A percentile compares a stretch with the other conserved stretches of the same genome.
Evolutionary conservation across 2,888 invertebrate species (phyloP).

Genomic region (Drosophila imparisetae): DNA sequence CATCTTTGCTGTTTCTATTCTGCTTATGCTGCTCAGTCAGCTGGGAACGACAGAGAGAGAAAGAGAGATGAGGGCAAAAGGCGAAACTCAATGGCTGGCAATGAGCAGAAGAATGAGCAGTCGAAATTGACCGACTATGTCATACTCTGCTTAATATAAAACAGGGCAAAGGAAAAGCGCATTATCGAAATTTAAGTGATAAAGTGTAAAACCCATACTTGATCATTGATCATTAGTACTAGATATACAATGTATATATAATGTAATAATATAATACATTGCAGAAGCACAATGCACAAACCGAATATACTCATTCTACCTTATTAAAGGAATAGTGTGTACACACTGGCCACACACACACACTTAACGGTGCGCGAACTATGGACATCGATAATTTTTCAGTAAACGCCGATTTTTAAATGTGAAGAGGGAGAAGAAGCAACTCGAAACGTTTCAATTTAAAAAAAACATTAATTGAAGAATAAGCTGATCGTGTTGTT

Average conservation of each 20-base stretch:
- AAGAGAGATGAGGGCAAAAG: not conserved
- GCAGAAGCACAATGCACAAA: not conserved
- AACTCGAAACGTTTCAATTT: not conserved
- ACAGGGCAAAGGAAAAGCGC: not conserved
- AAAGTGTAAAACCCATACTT: not conserved
- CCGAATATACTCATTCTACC: not conserved
- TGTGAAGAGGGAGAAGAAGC: not conserved
- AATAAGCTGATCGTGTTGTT: not conserved
- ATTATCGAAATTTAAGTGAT: not conserved
- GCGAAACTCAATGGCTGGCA: constrained; percentile 40
- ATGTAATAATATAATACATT: not conserved
- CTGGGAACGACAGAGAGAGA: constrained; percentile 28
- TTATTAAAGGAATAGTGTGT: not conserved
- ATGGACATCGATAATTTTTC: not conserved
- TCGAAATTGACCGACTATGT: not conserved
- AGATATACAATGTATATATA: not conserved
- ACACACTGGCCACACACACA: constrained; percentile 16
- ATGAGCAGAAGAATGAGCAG: not conserved
- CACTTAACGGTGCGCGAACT: not conserved
- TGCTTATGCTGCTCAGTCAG: constrained; percentile 60
- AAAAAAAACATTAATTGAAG: not conserved
- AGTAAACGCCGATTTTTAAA: not conserved
- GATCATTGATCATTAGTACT: not conserved
- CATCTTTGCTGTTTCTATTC: constrained; percentile 40
- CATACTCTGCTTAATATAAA: not conserved